These are phyloP conservation scores for Hypomesus transpacificus DNA, from an alignment of 2,113 vertebrate species.

Conservation along the genomic window DNA sequence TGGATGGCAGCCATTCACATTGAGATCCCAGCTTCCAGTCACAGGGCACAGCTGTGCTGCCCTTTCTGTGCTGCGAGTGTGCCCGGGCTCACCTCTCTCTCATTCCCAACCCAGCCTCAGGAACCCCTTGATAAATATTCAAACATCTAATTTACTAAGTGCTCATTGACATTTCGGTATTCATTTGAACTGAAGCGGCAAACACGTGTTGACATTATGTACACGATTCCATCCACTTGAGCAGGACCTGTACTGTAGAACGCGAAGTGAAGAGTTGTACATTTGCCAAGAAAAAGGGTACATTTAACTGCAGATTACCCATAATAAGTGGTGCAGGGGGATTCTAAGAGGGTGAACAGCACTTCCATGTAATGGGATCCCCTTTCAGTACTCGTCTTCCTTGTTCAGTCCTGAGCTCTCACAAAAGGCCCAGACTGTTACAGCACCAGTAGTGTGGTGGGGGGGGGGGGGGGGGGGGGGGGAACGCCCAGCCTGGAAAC, in stretches of 20 bases:
- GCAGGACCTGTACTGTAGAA: not conserved
- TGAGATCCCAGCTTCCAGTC: constrained; percentile 28
- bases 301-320: not conserved
- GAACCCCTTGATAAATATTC: constrained; percentile 17
- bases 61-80: constrained; percentile 1
- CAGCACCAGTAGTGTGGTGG: not conserved
- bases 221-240: not conserved
- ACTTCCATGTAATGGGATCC: not conserved
- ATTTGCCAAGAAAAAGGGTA: too few relatives aligned
- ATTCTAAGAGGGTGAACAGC: not conserved
- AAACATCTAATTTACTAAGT: not conserved
- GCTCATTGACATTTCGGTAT: too few relatives aligned
- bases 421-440: constrained; percentile 1
- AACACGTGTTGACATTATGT: not conserved
- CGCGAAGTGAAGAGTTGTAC: not conserved
- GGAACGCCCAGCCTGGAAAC: constrained; percentile 26
- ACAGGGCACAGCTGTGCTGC: constrained; percentile 12
- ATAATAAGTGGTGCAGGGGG: not conserved
- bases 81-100: constrained; percentile 4
- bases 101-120: constrained; percentile 15
- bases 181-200: not conserved
- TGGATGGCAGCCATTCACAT: constrained; percentile 26
- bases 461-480: constrained; percentile 21
- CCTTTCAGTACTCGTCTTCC: not conserved
- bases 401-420: constrained; percentile 9